Base-by-base conservation (phyloP, 2,797 vertebrate species). In the Scolopax rusticola region DNA sequence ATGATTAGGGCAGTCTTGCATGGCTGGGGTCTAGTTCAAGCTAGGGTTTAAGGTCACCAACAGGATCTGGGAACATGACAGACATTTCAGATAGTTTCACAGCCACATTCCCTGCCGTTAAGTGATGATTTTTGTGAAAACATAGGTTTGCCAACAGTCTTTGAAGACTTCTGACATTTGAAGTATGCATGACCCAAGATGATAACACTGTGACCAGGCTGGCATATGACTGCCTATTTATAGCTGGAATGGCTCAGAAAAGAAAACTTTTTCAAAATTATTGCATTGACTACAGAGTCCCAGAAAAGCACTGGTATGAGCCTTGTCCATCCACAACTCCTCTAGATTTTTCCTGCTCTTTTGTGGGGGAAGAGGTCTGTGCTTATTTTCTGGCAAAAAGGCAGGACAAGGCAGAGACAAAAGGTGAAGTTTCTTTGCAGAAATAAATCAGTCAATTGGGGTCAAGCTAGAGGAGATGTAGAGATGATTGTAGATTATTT, bases 401-500 rank as follows among this genome's bases (percentile, higher is more conserved):
- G 20, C 21, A 61, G 74, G 56, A 43, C 68, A 85, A 70, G 61
- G 54, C 59, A 61, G 60, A 90, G 41, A 69, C 51, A 48, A 89
- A 82, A 78, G n/a, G 43, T 84, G 60, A 92, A 91, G 54, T 23
- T 88, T 36, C 56, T 63, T 79, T 67, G 70, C 50, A 92, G 86
- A 71, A 91, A 93, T 59, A 77, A 78, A 87, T 76, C 50, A 87
- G 23, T 24, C 70, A 69, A 18, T 3, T 74, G 32, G 38, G 50
- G n/a, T 80, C 78, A 56, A 74, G 36, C 48, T 59, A 28, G 3
- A 76, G 51, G 36, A 85, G 36, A 0, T 33, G 30, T n/a, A 80
- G 68, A 67, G 18, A 67, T 78, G 20, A 65, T 86, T 84, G 61
- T 67, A 27, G 85, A 90, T 92, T 95, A 87, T 86, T 94, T 95